These are phyloP conservation scores for Sparus aurata DNA, from an alignment of 2,797 vertebrate genomes.

Conservation along the genomic window DNA sequence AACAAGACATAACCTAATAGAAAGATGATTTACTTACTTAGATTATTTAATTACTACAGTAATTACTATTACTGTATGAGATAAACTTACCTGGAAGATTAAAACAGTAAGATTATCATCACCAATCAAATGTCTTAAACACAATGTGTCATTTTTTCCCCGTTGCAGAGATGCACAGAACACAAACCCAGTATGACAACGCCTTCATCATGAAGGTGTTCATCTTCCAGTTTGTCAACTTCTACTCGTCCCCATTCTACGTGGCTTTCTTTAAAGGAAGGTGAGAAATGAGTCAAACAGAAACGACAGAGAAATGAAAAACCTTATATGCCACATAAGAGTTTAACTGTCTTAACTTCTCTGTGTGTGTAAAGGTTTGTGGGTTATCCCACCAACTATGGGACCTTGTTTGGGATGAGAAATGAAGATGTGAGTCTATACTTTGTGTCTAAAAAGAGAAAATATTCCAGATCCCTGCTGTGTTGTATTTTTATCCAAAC, in stretches of 20 bases:
- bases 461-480: not conserved
- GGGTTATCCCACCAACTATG: conserved; percentile 88
- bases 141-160: conserved; percentile 9
- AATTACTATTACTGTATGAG: no score
- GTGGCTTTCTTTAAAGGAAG: conserved; percentile 91
- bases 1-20: no score
- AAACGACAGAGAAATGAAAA: not conserved
- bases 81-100: not conserved
- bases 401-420: conserved; percentile 87
- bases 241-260: conserved; percentile 90
- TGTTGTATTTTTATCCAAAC: not conserved
- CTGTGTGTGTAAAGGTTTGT: conserved; percentile 80
- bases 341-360: conserved; percentile 2
- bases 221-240: conserved; percentile 91
- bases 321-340: not conserved
- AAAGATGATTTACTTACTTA: no score
- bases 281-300: conserved; percentile 55
- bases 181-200: conserved; percentile 89
- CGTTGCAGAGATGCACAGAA: conserved; percentile 90
- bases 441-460: not conserved
- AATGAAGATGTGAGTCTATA: conserved; percentile 87
- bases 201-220: conserved; percentile 91
- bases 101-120: not conserved
- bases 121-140: not conserved
- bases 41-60: no score